Base-by-base conservation (phyloP, 64 coral and sea anemone species). In the Montipora efflorescens region DNA sequence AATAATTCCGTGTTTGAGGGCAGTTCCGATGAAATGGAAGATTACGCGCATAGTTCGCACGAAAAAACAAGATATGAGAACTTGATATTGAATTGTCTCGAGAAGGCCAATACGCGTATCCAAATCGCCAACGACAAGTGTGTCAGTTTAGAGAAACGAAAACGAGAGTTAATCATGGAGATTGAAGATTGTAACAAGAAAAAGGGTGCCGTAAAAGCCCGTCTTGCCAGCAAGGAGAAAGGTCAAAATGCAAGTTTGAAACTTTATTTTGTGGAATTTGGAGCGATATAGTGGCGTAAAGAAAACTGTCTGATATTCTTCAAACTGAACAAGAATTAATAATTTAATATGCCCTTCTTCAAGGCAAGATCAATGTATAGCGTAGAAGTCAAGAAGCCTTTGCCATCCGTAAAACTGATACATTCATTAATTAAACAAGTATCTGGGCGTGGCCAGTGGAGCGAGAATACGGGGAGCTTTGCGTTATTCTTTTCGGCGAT, bases 201-300 rank as follows among this genome's bases (percentile, higher is more conserved):
- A 50, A 67, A 22, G 18, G 82, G 49, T 46, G 45, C 67, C 15
- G 18, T 73, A 12, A 72, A 72, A 50, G 82, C 64, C 9, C 76
- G 76, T 19, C 67, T 50, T 10, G 46, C 13, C 36, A 20, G 19
- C 7, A 86, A 49, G 66, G 82, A 86, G 46, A 86, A 72, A 21
- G 11, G 49, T 50, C 82, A 86, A 47, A 86, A n/a, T 16, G 47
- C 82, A 51, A 84, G 67, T 16, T 72, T 86, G 45, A 86, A 71
- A 18, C 62, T 86, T 48, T 86, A 50, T 51, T 86, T 67, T 48
- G 82, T 86, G 66, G 82, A 86, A 86, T 47, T 86, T 20, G 82
- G 82, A 10, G 61, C n/a, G 9, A 71, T 86, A 86, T 86, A 50
- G 68, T 19, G 14, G 67, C 44, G 47, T 49, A 46, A 7, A 7